Conservation (phyloP, 2,888 invertebrate genomes). For the Atrina japonica region DNA sequence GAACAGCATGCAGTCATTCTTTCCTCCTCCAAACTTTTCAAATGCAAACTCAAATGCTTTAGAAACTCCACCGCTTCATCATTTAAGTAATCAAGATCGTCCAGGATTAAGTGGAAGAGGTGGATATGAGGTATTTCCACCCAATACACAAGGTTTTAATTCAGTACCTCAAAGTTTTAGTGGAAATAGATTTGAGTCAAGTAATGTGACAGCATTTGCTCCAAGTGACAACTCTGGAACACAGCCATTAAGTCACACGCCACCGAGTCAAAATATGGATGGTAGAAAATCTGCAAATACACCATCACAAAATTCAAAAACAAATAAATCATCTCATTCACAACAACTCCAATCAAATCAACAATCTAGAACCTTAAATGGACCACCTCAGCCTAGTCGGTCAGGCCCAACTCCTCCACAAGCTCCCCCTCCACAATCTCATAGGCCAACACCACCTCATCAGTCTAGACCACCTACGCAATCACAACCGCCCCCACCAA, state of each 20-base stretch:
- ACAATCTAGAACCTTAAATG: conserved; percentile 49
- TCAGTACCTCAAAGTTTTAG: conserved; percentile 48
- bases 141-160: conserved; percentile 56
- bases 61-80: conserved; percentile 67
- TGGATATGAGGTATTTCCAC: conserved; percentile 56
- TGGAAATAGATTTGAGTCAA: conserved; percentile 55
- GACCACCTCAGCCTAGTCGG: conserved; percentile 51
- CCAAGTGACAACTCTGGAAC: conserved; percentile 51
- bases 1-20: conserved; percentile 58
- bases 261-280: conserved; percentile 53
- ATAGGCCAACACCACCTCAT: conserved; percentile 52
- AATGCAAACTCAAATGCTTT: conserved; percentile 56
- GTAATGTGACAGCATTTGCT: conserved; percentile 43
- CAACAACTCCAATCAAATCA: conserved; percentile 53
- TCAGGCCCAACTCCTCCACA: conserved; percentile 51
- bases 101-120: conserved; percentile 54
- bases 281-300: conserved; percentile 62
- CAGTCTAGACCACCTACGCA: conserved; percentile 49
- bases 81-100: conserved; percentile 56
- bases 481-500: conserved; percentile 47
- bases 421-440: conserved; percentile 47
- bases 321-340: conserved; percentile 42
- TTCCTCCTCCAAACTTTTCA: conserved; percentile 56
- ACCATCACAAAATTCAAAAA: conserved; percentile 52
- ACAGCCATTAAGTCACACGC: conserved; percentile 64